Base-by-base conservation (phyloP, 2,888 invertebrate genomes). In the Sminthurides aquaticus region DNA sequence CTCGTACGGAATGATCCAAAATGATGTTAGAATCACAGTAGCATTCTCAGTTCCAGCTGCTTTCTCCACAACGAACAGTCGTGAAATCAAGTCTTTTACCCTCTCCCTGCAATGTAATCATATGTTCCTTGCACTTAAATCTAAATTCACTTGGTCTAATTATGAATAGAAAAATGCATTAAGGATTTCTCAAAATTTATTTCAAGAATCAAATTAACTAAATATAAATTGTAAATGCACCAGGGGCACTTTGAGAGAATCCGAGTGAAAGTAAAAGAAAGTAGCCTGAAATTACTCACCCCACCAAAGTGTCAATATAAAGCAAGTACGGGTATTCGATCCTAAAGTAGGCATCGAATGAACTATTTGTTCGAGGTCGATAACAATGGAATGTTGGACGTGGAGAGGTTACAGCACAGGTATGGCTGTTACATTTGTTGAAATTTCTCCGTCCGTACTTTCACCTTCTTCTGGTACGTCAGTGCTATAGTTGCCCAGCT, bases 51-150 rank as follows among this genome's bases (percentile, higher is more conserved):
- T 61, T 1, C 22, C 60, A 27, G 49, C 24, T 1, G 29, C 34
- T 61, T 61, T 28, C 43, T 61, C 61, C 11, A 61, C 55, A 1
- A 61, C 55, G n/a, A 61, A 61, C 18, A 55, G 3, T 54, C 55
- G 27, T 5, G 61, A 55, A 24, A 61, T 61, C n/a, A n/a, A 26
- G 1, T 49, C 11, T 25, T 25, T 2, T 26, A n/a, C n/a, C n/a
- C 28, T 2, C 26, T 60, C 52, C 52, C 60, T 60, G 20, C 5
- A 52, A 52, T 8, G 11, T 18, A 15, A 15, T 15, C 5, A 52
- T 15, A 52, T 15, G 18, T n/a, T n/a, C n/a, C n/a, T n/a, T n/a
- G n/a, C n/a, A n/a, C n/a, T n/a, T n/a, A n/a, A n/a, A n/a, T n/a
- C n/a, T n/a, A n/a, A n/a, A n/a, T n/a, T n/a, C n/a, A n/a, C n/a